phyloP scores from a whole-genome alignment of 2,888 invertebrate genomes.

The Prenolepis imparis region DNA sequence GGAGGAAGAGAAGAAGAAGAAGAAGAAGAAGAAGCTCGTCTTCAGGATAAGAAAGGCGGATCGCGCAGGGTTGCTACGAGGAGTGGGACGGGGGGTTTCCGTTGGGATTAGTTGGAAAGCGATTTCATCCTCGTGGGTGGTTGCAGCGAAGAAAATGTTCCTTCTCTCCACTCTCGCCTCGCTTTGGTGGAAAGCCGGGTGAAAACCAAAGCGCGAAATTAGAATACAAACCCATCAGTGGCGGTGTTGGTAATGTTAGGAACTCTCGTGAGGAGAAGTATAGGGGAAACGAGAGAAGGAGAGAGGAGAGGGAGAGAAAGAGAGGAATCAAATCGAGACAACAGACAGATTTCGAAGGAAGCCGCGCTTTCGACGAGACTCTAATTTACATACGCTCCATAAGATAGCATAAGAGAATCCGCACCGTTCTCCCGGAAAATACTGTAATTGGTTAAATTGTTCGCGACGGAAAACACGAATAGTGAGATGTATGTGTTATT shows the following conservation, averaged over 20 bases:
- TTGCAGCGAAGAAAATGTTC: constrained; percentile 80
- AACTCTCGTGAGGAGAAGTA: constrained; percentile 77
- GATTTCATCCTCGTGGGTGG: constrained; percentile 80
- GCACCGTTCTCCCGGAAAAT: constrained; percentile 83
- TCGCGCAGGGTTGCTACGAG: constrained; percentile 57
- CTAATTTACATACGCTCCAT: constrained; percentile 84
- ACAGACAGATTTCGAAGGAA: constrained; percentile 70
- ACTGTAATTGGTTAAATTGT: constrained; percentile 84
- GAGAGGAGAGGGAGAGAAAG: constrained; percentile 31
- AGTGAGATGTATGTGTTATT: constrained; percentile 69
- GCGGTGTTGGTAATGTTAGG: constrained; percentile 75
- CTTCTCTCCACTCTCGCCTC: constrained; percentile 58
- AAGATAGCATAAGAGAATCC: constrained; percentile 77
- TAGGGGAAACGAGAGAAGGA: constrained; percentile 39
- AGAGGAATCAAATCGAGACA: constrained; percentile 53
- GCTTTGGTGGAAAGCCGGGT: constrained; percentile 70
- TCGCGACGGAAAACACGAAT: constrained; percentile 76
- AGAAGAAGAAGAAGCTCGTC: constrained; percentile 55
- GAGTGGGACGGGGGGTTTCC: constrained; percentile 68
- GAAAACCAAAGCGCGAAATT: constrained; percentile 84
- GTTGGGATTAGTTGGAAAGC: constrained; percentile 84
- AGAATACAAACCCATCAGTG: constrained; percentile 82
- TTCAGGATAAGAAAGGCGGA: constrained; percentile 72
- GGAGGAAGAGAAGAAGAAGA: constrained; percentile 53
- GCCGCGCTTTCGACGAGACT: constrained; percentile 79